phyloP scores from a whole-genome alignment of 2,888 invertebrate species.

The Mesodorylaimus sp. region DNA sequence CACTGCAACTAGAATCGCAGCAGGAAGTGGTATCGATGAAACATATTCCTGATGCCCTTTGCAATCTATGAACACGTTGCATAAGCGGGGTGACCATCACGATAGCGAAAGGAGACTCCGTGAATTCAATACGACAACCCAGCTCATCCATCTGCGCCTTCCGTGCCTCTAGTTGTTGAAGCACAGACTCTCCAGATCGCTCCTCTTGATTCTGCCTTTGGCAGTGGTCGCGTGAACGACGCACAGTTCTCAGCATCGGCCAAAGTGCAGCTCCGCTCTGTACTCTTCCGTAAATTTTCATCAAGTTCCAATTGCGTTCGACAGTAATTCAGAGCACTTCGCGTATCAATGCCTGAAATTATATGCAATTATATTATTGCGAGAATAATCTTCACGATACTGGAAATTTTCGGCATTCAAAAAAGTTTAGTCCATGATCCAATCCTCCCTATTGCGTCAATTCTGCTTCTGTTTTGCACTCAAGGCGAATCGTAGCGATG shows the following conservation, averaged over 20 bases:
- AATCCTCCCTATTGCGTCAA: no score
- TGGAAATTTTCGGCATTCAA: no score
- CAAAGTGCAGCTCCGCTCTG: background rate
- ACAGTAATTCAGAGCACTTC: no score
- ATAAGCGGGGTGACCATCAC: background rate
- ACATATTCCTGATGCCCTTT: background rate
- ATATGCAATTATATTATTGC: no score
- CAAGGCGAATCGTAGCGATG: no score
- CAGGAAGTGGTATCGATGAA: background rate
- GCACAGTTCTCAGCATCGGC: background rate
- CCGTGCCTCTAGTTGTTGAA: background rate
- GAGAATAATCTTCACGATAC: no score
- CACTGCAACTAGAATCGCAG: background rate
- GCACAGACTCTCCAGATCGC: background rate
- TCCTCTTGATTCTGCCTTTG: background rate
- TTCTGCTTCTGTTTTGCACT: no score
- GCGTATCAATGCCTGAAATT: no score
- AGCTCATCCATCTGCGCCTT: background rate
- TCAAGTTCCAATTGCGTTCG: no score
- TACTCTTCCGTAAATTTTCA: no score
- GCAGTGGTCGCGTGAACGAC: background rate
- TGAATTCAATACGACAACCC: background rate
- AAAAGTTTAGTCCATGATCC: no score
- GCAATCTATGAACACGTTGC: background rate
- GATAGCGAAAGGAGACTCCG: background rate